These are phyloP conservation scores for Anolis carolinensis DNA, from an alignment of 2,113 vertebrate genomes.

Conservation along the genomic window DNA sequence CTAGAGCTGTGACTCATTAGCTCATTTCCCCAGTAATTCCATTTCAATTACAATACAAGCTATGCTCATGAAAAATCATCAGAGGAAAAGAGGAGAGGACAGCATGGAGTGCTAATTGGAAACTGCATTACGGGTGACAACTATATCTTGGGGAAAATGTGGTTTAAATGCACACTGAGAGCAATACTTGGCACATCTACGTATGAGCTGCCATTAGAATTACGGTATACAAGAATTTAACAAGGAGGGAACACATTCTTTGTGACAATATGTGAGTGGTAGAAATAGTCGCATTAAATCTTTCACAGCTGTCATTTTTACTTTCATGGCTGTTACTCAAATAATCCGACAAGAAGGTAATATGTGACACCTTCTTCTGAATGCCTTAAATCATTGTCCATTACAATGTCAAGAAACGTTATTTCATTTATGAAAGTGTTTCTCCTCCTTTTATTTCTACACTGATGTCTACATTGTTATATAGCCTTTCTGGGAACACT, in stretches of 20 bases:
- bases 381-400: slow-evolving; percentile 35
- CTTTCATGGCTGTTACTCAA: slow-evolving; percentile 41
- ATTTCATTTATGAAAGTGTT: slow-evolving; percentile 1
- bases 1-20: slow-evolving; percentile 50
- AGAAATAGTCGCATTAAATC: background rate
- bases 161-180: background rate
- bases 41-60: slow-evolving; percentile 40
- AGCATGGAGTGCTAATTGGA: slow-evolving; percentile 45
- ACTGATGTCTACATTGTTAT: slow-evolving; percentile 29
- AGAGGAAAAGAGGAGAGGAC: background rate
- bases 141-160: background rate
- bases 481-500: slow-evolving; percentile 12
- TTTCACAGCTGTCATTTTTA: background rate
- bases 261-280: background rate
- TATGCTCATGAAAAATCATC: slow-evolving; percentile 46
- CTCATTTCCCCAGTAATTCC: slow-evolving; percentile 49
- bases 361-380: background rate
- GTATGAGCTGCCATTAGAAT: background rate
- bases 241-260: background rate
- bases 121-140: slow-evolving; percentile 27
- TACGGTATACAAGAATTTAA: background rate
- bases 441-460: slow-evolving; percentile 29
- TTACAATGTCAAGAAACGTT: slow-evolving; percentile 31
- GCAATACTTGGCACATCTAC: slow-evolving; percentile 6
- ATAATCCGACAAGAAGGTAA: slow-evolving; percentile 34